Conservation (phyloP, 2,888 invertebrate genomes). For the Nomada fabriciana region DNA sequence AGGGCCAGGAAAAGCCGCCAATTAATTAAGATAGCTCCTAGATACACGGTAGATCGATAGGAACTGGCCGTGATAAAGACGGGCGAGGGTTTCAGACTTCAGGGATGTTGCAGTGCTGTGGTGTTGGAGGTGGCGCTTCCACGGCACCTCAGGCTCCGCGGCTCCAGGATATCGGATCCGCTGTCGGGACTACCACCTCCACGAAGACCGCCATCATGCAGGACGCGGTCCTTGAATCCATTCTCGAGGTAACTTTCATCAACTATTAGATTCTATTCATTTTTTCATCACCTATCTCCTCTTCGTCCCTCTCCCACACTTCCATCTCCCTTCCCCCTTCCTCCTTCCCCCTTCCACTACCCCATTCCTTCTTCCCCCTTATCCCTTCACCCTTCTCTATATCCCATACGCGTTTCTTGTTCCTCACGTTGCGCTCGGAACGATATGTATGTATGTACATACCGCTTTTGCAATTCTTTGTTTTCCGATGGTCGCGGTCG, state of each 20-base stretch:
- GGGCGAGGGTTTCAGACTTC: conserved; percentile 71
- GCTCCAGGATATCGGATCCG: conserved; percentile 82
- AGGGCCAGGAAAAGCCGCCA: conserved; percentile 72
- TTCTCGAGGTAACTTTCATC: conserved; percentile 78
- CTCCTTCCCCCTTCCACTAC: too few species aligned
- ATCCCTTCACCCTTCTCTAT: too few species aligned
- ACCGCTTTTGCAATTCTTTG: too few species aligned
- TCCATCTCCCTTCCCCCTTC: too few species aligned
- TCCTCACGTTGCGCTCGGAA: too few species aligned
- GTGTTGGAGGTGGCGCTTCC: conserved; percentile 84
- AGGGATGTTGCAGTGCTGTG: conserved; percentile 83
- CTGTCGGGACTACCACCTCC: conserved; percentile 80
- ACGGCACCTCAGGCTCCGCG: conserved; percentile 83
- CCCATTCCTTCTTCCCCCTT: too few species aligned
- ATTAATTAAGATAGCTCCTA: conserved; percentile 79
- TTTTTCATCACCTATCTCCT: too few species aligned
- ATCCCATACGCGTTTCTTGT: too few species aligned
- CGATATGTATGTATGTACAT: too few species aligned
- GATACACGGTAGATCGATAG: conserved; percentile 76
- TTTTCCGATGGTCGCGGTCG: too few species aligned
- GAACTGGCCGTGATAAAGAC: conserved; percentile 75
- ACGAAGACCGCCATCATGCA: conserved; percentile 82
- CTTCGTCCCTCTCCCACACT: too few species aligned
- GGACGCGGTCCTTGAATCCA: conserved; percentile 82
- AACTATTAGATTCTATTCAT: not conserved